A percentile compares a stretch with the other conserved stretches of the same genome.
phyloP scores from a whole-genome alignment of 2,888 invertebrate genomes.

The Lasioglossum vierecki region DNA sequence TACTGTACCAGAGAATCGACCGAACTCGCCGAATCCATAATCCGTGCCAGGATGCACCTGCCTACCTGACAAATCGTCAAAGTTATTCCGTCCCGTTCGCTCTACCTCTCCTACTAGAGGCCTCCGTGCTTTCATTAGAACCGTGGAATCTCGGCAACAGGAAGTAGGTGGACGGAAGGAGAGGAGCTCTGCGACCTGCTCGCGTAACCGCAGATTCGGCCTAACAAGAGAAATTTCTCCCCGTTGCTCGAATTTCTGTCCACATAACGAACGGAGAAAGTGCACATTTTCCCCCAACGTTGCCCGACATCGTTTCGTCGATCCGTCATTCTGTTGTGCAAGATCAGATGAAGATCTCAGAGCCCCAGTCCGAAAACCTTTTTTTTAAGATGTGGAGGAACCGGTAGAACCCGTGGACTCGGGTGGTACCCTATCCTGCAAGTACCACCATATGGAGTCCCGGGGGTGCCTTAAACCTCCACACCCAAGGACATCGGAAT shows the following conservation, averaged over 20 bases:
- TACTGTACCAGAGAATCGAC: slow-evolving; percentile 63
- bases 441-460: too few relatives aligned
- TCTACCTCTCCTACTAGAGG: neutral
- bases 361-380: too few relatives aligned
- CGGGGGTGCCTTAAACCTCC: too few relatives aligned
- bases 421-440: too few relatives aligned
- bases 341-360: neutral
- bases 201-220: slow-evolving; percentile 57
- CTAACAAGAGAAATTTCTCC: slow-evolving; percentile 66
- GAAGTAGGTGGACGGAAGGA: slow-evolving; percentile 39
- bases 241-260: slow-evolving; percentile 69
- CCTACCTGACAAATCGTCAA: slow-evolving; percentile 67
- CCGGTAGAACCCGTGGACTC: too few relatives aligned
- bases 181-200: slow-evolving; percentile 25
- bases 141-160: slow-evolving; percentile 50
- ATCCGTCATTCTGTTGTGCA: slow-evolving; percentile 7
- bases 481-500: too few relatives aligned
- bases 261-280: slow-evolving; percentile 67
- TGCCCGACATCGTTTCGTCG: neutral
- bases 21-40: slow-evolving; percentile 72
- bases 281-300: slow-evolving; percentile 1
- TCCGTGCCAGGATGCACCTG: slow-evolving; percentile 77
- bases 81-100: slow-evolving; percentile 49
- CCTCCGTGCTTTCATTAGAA: slow-evolving; percentile 49
- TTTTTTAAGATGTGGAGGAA: too few relatives aligned